These are phyloP conservation scores for Cistogaster globosa DNA, from an alignment of 2,888 invertebrate genomes.

Conservation along the genomic window DNA sequence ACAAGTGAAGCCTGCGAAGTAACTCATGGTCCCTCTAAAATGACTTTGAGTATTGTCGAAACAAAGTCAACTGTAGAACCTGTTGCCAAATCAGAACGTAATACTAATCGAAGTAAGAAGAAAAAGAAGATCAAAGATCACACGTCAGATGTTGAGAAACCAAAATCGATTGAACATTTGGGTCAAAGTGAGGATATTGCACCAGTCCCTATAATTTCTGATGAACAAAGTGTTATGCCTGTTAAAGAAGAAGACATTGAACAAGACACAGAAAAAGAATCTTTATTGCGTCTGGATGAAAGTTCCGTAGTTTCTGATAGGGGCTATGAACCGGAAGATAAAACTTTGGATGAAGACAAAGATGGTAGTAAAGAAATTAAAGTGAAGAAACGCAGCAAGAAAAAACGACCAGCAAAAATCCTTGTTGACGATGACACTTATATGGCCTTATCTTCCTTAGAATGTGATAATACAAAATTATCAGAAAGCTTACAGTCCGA, in stretches of 20 bases:
- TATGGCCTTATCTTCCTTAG: constrained; percentile 83
- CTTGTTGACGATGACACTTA: constrained; percentile 83
- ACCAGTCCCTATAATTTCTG: constrained; percentile 13
- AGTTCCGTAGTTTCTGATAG: constrained; percentile 72
- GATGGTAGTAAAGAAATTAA: constrained; percentile 78
- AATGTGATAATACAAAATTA: constrained; percentile 80
- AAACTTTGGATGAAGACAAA: constrained; percentile 84
- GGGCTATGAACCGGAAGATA: constrained; percentile 89
- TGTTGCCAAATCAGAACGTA: constrained; percentile 75
- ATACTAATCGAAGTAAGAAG: constrained; percentile 85
- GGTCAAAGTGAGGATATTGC: constrained; percentile 80
- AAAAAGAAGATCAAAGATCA: constrained; percentile 85
- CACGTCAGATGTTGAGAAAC: constrained; percentile 72
- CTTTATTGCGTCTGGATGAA: constrained; percentile 50
- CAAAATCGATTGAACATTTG: constrained; percentile 75
- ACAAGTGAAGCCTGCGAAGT: constrained; percentile 31
- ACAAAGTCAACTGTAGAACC: constrained; percentile 70
- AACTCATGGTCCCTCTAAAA: constrained; percentile 72
- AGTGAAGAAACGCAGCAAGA: constrained; percentile 84
- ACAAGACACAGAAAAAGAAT: constrained; percentile 1
- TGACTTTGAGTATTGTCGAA: constrained; percentile 81
- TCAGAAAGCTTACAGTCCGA: constrained; percentile 77
- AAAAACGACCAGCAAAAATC: constrained; percentile 84
- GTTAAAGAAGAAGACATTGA: constrained; percentile 32
- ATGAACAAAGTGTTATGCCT: constrained; percentile 3